A percentile compares a stretch with the other conserved stretches of the same genome.
These are phyloP conservation scores for Sphaeramia orbicularis DNA, from an alignment of 2,797 vertebrate genomes.

Conservation along the genomic window DNA sequence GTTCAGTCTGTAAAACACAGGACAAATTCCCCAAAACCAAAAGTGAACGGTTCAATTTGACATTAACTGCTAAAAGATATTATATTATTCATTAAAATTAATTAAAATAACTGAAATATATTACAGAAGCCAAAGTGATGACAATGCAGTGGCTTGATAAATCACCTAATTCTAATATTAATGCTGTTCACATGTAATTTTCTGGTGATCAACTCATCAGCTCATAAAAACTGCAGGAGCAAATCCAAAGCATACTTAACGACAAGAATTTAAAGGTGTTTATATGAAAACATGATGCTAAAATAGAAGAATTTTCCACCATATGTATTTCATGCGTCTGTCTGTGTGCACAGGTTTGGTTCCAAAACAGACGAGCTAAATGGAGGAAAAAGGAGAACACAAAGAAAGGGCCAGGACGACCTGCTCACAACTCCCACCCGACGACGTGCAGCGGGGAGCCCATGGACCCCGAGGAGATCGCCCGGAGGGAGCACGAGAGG, in stretches of 20 bases:
- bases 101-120: too few relatives aligned
- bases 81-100: too few relatives aligned
- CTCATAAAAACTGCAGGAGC: not conserved
- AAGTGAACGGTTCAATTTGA: too few relatives aligned
- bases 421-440: constrained; percentile 98
- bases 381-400: constrained; percentile 99
- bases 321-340: constrained; percentile 27
- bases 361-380: constrained; percentile 97
- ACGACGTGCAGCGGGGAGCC: constrained; percentile 98
- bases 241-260: not conserved
- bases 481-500: constrained; percentile 92
- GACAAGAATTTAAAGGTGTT: too few relatives aligned
- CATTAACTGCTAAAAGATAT: too few relatives aligned
- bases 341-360: constrained; percentile 90
- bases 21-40: too few relatives aligned
- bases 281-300: too few relatives aligned
- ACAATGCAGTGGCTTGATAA: too few relatives aligned
- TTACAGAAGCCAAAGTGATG: not conserved
- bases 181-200: not conserved
- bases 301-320: not conserved
- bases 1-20: too few relatives aligned
- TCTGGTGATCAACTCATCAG: not conserved
- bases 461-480: constrained; percentile 98
- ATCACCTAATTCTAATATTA: not conserved
- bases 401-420: constrained; percentile 96